These are phyloP conservation scores for Lycia hirtaria DNA, from an alignment of 2,888 invertebrate genomes.

Conservation along the genomic window DNA sequence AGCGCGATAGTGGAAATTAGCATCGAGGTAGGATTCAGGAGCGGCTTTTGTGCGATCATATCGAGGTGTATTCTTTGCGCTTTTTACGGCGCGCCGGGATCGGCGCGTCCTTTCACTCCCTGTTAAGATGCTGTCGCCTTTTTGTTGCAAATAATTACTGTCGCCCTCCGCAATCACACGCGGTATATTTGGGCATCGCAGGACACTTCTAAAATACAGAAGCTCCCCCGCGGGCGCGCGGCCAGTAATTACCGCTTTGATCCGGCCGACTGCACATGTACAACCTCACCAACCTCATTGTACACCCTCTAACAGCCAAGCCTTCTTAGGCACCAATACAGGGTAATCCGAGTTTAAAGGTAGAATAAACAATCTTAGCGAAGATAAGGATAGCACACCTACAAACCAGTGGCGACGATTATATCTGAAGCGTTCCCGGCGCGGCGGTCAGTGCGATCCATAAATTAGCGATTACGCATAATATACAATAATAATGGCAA, in stretches of 20 bases:
- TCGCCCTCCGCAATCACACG: slow-evolving; percentile 56
- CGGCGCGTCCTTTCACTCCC: slow-evolving; percentile 72
- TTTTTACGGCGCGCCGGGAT: slow-evolving; percentile 78
- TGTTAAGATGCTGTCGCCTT: slow-evolving; percentile 79
- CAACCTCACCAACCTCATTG: too few relatives aligned
- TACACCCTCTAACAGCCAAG: slow-evolving; percentile 1
- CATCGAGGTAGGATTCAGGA: slow-evolving; percentile 84
- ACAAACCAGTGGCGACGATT: slow-evolving; percentile 53
- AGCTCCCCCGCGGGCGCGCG: slow-evolving; percentile 17
- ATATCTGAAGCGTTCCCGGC: slow-evolving; percentile 54
- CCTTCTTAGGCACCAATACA: neutral
- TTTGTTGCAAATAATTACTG: slow-evolving; percentile 80
- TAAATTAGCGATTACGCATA: slow-evolving; percentile 83
- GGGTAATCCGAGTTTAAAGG: neutral
- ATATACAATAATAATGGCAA: slow-evolving; percentile 80
- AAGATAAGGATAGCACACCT: slow-evolving; percentile 35
- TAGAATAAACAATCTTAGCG: slow-evolving; percentile 16
- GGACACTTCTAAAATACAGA: slow-evolving; percentile 33
- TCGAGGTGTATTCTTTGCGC: slow-evolving; percentile 85
- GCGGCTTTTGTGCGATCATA: slow-evolving; percentile 86
- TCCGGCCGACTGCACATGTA: slow-evolving; percentile 17
- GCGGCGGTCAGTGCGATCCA: slow-evolving; percentile 65
- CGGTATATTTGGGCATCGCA: slow-evolving; percentile 48
- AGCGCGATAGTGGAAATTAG: slow-evolving; percentile 86
- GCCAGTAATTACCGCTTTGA: slow-evolving; percentile 30